phyloP scores from a whole-genome alignment of 1,140 invertebrate genomes.

The Anagrus nilaparvatae region DNA sequence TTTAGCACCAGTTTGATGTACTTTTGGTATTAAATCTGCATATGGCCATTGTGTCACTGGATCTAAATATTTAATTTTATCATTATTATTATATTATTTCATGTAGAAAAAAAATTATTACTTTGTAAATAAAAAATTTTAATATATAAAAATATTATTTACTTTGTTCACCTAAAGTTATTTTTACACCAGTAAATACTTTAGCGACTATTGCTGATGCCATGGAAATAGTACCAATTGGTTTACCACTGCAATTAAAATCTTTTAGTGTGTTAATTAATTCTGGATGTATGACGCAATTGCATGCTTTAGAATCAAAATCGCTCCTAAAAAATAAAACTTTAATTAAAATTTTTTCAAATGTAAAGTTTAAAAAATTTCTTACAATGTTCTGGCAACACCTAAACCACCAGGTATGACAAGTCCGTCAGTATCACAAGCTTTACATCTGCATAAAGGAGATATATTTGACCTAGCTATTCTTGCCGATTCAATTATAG shows the following conservation, averaged over 20 bases:
- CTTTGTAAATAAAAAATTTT: not conserved
- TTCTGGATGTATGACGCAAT: constrained; percentile 44
- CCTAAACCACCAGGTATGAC: constrained; percentile 56
- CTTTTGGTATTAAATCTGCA: constrained; percentile 43
- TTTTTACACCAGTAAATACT: constrained; percentile 41
- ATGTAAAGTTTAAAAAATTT: constrained; percentile 12
- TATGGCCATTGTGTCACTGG: constrained; percentile 47
- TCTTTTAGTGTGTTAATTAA: constrained; percentile 44
- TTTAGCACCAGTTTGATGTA: constrained; percentile 43
- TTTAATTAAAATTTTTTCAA: constrained; percentile 1
- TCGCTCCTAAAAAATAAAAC: constrained; percentile 38
- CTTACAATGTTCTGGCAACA: constrained; percentile 52
- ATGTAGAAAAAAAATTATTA: constrained; percentile 1
- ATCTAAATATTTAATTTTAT: too few relatives aligned
- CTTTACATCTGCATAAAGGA: constrained; percentile 39
- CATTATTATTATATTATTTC: constrained; percentile 2
- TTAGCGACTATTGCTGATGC: constrained; percentile 48
- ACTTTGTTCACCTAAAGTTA: constrained; percentile 47
- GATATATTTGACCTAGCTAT: constrained; percentile 45
- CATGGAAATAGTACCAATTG: constrained; percentile 51
- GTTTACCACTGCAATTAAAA: constrained; percentile 46
- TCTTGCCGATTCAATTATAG: constrained; percentile 49
- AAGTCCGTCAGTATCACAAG: constrained; percentile 39
- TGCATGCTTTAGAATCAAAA: constrained; percentile 46
- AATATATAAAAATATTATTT: constrained; percentile 8